phyloP scores from a whole-genome alignment of 2,888 invertebrate genomes.

The Hecatera dysodea region DNA sequence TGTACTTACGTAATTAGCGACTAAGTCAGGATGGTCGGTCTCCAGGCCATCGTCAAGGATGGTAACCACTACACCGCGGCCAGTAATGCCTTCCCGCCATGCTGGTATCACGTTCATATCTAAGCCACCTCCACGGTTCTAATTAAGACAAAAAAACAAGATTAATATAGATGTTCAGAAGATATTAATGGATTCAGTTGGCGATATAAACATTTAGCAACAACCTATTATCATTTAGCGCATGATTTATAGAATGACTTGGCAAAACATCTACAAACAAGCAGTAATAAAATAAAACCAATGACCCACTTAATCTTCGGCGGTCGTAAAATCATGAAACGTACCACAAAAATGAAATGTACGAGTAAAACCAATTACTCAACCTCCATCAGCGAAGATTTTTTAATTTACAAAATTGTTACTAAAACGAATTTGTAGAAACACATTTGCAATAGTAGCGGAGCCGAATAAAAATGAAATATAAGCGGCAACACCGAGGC shows the following conservation, averaged over 20 bases:
- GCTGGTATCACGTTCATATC: slow-evolving; percentile 99
- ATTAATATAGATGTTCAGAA: slow-evolving; percentile 10
- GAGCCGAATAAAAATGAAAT: slow-evolving; percentile 71
- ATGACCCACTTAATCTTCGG: slow-evolving; percentile 55
- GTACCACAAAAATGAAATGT: slow-evolving; percentile 33
- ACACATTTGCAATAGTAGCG: slow-evolving; percentile 61
- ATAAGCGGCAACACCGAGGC: slow-evolving; percentile 60
- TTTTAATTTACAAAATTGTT: slow-evolving; percentile 70
- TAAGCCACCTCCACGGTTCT: slow-evolving; percentile 97
- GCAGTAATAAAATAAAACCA: slow-evolving; percentile 48
- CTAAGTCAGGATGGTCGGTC: slow-evolving; percentile 98
- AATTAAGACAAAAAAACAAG: slow-evolving; percentile 68
- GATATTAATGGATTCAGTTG: neutral
- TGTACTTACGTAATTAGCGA: slow-evolving; percentile 97
- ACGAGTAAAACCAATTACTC: slow-evolving; percentile 58
- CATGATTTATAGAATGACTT: slow-evolving; percentile 30
- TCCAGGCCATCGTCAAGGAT: slow-evolving; percentile 99
- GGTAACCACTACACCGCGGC: slow-evolving; percentile 98
- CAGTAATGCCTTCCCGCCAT: slow-evolving; percentile 98
- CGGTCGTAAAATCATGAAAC: slow-evolving; percentile 40
- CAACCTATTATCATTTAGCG: slow-evolving; percentile 34
- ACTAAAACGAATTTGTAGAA: slow-evolving; percentile 59
- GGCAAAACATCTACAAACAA: slow-evolving; percentile 40
- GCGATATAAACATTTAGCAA: slow-evolving; percentile 30
- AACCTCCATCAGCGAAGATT: slow-evolving; percentile 54